Evolutionary conservation across 2,113 vertebrate genomes (phyloP), one percentile per base, ranked within the genome.

Genomic region (Lucifuga dentata): DNA sequence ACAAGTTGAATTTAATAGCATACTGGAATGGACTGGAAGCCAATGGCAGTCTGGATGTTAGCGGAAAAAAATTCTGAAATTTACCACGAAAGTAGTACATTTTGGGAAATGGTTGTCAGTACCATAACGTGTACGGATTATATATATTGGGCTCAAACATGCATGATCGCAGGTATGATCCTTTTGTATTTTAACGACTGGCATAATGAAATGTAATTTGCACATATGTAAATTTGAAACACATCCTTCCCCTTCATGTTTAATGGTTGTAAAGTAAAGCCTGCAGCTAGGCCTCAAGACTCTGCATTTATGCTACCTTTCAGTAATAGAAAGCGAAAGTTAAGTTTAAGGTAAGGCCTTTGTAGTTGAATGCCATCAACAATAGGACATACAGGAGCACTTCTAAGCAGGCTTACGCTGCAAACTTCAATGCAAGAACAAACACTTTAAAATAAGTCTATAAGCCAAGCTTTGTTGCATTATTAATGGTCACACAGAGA

Each of bases 401-500:
- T 71, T 45, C 32, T 48, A 15, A 58, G 40, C 32, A 53, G 29
- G 33, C 44, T 32, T 1, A 2, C 16, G 24, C 44, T 59, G 68
- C 35, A 16, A 40, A 66, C 36, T 20, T 76, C 59, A 48, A 20
- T 51, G 50, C 41, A 59, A 76, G 85, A 73, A 73, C 63, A 76
- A 83, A 85, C 55, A 62, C 58, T 76, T 68, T 56, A 74, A 49
- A 65, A 62, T 35, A 38, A 84, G 74, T 26, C 23, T 51, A 43
- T 59, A 53, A 58, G 10, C 36, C 2, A 1, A 48, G 85, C 72
- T 73, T 58, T 81, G 76, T 75, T 88, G 83, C 56, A 87, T 83
- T 81, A 81, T 86, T 85, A 81, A 88, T 87, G 43, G 26, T 29
- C 29, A 12, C 56, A 63, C 39, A 40, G 68, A 81, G 76, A 75